Base-by-base conservation (phyloP, 2,797 vertebrate genomes). In the Dendrocincla tyrannina region DNA sequence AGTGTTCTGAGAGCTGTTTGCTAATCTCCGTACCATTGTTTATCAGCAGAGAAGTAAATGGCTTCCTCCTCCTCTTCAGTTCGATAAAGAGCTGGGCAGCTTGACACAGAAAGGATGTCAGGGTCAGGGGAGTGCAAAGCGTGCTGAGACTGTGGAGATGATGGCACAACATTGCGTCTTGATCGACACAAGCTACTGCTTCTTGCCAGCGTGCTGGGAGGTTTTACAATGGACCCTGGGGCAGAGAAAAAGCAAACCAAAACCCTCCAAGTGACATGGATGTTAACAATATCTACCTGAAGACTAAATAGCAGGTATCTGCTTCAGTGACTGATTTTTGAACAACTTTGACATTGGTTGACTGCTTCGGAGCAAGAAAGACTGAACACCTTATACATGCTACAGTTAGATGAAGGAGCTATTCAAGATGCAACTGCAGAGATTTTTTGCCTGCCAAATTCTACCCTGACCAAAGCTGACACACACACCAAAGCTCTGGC, bases 181-280 rank as follows among this genome's bases (percentile, higher is more conserved):
- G 99, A 99, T 44, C 99, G 99, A 79, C 99, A 99, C 97, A 99
- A 91, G 96, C 99, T 99, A 97, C 99, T 99, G 98, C 97, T 99
- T 87, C 99, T 98, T 59, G 98, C 97, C 93, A 98, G 90, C 15
- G 98, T 97, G 68, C 96, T 97, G 11, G 97, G 88, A n/a, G 99
- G 98, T 74, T 99, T 99, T 81, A 99, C 98, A 97, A 99, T 77
- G 23, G 99, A 97, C 91, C 99, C 98, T 97, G 98, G 41, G 94
- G 91, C 92, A 91, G 94, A 95, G 79, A 93, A 95, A 96, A 95
- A 95, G 93, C 91, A 88, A 80, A 90, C 67, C 93, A 95, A 95
- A 95, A 92, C 73, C 80, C 89, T 92, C 88, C 85, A 85, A 58
- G 81, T 85, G 73, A 95, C 9, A 85, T 82, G 30, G 80, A 81